Percentiles rank a stretch among this genome's conserved stretches.
These are phyloP conservation scores for Sebastes ruberrimus DNA, from an alignment of 2,797 vertebrate genomes.

Conservation along the genomic window DNA sequence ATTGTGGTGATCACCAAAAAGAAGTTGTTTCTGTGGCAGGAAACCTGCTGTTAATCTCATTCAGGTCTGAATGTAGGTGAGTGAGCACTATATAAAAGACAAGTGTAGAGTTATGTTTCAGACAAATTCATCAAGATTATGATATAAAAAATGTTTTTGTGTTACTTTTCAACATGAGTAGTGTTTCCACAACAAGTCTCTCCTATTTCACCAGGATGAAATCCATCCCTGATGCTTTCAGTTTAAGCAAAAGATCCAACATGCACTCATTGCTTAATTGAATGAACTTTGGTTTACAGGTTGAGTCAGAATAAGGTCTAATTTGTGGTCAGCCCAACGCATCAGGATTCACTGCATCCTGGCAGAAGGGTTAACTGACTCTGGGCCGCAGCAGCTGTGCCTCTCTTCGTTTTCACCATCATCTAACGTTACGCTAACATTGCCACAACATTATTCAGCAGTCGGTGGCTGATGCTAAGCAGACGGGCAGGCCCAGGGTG, in stretches of 20 bases:
- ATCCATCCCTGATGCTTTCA: background rate
- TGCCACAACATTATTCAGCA: constrained; percentile 25
- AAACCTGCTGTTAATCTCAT: too few relatives aligned
- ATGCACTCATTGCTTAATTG: background rate
- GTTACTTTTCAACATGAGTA: background rate
- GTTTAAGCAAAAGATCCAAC: constrained; percentile 7
- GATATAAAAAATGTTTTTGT: background rate
- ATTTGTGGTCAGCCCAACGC: background rate
- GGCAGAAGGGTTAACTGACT: background rate
- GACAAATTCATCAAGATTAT: background rate
- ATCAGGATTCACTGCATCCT: background rate
- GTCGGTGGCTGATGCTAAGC: constrained; percentile 60
- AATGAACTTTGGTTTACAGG: constrained; percentile 18
- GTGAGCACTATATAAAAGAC: background rate
- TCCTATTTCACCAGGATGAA: background rate
- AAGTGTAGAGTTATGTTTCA: background rate
- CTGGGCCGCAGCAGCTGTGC: constrained; percentile 15
- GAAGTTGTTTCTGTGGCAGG: background rate
- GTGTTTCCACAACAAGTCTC: background rate
- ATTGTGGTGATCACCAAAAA: background rate
- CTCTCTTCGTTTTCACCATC: background rate
- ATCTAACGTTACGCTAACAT: constrained; percentile 36
- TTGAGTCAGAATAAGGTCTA: background rate
- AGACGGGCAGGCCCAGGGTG: constrained; percentile 48
- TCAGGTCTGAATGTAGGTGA: too few relatives aligned